Evolutionary conservation across 1,140 invertebrate species (phyloP), one percentile per base, ranked within the genome.

Genomic region (Tetraneura akinire): DNA sequence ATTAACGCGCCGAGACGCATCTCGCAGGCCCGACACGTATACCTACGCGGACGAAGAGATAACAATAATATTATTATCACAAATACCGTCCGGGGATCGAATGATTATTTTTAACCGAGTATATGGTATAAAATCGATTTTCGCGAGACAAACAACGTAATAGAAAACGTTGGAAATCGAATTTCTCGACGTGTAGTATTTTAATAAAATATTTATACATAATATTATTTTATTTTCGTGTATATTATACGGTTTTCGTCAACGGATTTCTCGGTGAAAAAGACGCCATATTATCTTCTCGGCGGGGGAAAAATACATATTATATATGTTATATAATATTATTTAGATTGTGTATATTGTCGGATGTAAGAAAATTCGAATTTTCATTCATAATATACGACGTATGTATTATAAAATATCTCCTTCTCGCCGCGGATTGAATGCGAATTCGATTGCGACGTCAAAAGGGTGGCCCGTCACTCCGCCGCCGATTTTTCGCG

Each of bases 31-130:
- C 21, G 37, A 62, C 74, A 78, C 74, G 74, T 78, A 62, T n/a
- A n/a, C n/a, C n/a, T n/a, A n/a, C n/a, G n/a, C 74, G 23, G 16
- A n/a, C 51, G 74, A n/a, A n/a, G n/a, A 37, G 32, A 62, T 62
- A 62, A 62, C 47, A 78, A 62, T 62, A 62, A 62, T 62, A 78
- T 78, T 78, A n/a, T n/a, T n/a, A n/a, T n/a, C n/a, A n/a, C n/a
- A n/a, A n/a, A n/a, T n/a, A 37, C 53, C 23, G 16, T 18, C 32
- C 32, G 32, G 32, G 3, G 32, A n/a, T 37, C 26, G 18, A 74
- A 74, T 51, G 16, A 26, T 13, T 14, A 13, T 18, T 45, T 49
- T 45, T 51, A 23, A 16, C 1, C 14, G 16, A 6, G 1, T 23
- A 14, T 23, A 37, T 37, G 16, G 26, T 62, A n/a, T 55, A 14